phyloP scores from a whole-genome alignment of 1,140 invertebrate genomes.

The Pteromalus puparum region DNA sequence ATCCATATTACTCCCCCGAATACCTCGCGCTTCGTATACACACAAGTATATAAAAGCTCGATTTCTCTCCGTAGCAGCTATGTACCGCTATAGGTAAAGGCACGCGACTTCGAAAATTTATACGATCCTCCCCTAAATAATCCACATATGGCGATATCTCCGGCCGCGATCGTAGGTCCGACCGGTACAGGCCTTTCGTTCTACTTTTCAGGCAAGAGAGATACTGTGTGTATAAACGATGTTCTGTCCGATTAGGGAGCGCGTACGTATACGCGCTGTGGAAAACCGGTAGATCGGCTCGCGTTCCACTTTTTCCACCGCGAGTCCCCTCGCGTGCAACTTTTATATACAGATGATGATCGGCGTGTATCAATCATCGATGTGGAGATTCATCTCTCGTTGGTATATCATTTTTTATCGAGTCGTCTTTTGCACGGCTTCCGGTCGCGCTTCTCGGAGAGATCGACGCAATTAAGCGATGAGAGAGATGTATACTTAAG shows the following conservation, averaged over 20 bases:
- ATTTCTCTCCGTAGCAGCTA: no score
- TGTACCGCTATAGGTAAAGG: constrained; percentile 1
- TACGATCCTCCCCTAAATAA: background rate
- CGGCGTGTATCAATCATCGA: constrained; percentile 12
- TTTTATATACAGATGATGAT: constrained; percentile 25
- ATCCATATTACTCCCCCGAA: background rate
- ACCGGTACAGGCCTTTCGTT: constrained; percentile 53
- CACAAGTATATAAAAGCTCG: no score
- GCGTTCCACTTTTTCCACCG: constrained; percentile 27
- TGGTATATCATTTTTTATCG: background rate
- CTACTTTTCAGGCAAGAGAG: constrained; percentile 54
- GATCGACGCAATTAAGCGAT: no score
- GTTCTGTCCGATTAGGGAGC: constrained; percentile 48
- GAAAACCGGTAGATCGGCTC: constrained; percentile 41
- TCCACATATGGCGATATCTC: constrained; percentile 21
- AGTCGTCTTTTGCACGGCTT: background rate
- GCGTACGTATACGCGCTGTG: background rate
- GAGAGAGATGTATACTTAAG: background rate
- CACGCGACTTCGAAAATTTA: constrained; percentile 13
- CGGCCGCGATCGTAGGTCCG: constrained; percentile 24
- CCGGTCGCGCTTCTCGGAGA: no score
- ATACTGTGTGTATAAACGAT: background rate
- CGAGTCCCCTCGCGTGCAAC: background rate
- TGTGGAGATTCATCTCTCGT: background rate
- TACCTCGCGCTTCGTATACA: background rate